Evolutionary conservation across 2,888 invertebrate species (phyloP).

Genomic region (Synanthedon vespiformis): DNA sequence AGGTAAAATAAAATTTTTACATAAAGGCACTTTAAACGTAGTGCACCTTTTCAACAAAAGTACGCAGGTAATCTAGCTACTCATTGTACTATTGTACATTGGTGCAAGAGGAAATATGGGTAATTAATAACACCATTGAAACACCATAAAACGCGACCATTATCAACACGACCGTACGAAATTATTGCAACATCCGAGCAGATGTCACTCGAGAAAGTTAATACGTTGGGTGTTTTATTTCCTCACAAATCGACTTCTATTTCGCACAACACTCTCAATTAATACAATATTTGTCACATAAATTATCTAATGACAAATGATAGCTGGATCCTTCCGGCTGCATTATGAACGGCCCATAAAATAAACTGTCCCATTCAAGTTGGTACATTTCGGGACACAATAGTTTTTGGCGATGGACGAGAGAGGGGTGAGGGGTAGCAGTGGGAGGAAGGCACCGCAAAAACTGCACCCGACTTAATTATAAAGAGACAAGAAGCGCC

Average conservation of each 20-base stretch:
- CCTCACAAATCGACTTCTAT: constrained; percentile 32
- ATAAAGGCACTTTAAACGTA: too few species aligned
- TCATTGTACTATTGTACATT: too few species aligned
- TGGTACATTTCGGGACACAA: constrained; percentile 39
- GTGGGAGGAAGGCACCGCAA: constrained; percentile 39
- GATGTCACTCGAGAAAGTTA: constrained; percentile 22
- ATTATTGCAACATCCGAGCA: constrained; percentile 19
- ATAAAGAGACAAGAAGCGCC: constrained; percentile 71
- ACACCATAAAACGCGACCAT: not conserved
- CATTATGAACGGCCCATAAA: constrained; percentile 21
- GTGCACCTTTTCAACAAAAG: too few species aligned
- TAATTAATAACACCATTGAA: not conserved
- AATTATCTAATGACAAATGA: constrained; percentile 40
- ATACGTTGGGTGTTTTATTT: constrained; percentile 49
- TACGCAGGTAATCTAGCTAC: too few species aligned
- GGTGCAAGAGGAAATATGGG: not conserved
- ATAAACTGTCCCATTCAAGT: constrained; percentile 28
- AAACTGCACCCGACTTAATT: constrained; percentile 71
- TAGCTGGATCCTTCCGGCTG: constrained; percentile 32
- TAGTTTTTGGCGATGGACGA: constrained; percentile 29
- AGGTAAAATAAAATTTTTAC: too few species aligned
- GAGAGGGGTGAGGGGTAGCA: constrained; percentile 15
- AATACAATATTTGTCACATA: constrained; percentile 64
- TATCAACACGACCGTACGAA: not conserved
- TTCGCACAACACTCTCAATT: constrained; percentile 38